Percentiles rank a stretch among this genome's conserved stretches.
phyloP scores from a whole-genome alignment of 2,797 vertebrate species.

The Buphagus erythrorhynchus region DNA sequence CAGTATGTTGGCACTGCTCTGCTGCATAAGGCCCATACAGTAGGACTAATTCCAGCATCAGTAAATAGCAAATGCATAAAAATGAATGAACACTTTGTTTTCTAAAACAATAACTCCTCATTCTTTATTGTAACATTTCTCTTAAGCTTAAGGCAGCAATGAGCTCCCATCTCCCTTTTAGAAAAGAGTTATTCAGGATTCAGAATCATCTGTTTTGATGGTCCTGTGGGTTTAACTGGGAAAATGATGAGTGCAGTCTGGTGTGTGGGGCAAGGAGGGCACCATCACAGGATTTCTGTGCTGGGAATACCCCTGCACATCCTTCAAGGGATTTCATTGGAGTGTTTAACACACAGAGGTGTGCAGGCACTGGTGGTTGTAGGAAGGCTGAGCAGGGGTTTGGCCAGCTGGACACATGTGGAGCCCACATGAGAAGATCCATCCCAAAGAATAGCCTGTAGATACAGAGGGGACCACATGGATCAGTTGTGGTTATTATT shows the following conservation, averaged over 20 bases:
- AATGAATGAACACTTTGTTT: not conserved
- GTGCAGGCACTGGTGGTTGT: not conserved
- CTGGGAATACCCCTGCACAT: not conserved
- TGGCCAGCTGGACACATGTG: rapidly evolving
- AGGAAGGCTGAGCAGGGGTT: not conserved
- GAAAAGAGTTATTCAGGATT: not conserved
- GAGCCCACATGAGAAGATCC: not conserved
- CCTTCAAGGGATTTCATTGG: not conserved
- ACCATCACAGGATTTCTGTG: not conserved
- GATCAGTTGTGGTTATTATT: not conserved
- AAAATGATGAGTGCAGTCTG: not conserved
- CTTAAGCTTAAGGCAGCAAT: not conserved
- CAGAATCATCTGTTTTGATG: not conserved
- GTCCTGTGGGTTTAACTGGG: not conserved
- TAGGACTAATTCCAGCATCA: not conserved
- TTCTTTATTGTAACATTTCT: not conserved
- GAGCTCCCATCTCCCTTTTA: not conserved
- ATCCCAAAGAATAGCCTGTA: not conserved
- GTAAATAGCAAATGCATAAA: not conserved
- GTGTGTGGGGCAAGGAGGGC: rapidly evolving
- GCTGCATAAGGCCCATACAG: not conserved
- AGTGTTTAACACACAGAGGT: not conserved
- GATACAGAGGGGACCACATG: not conserved
- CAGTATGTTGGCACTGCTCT: not conserved
- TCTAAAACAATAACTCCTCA: not conserved